Percentiles rank a stretch among this genome's conserved stretches.
Evolutionary conservation across 1,140 invertebrate genomes (phyloP).

Genomic region (Drosophila gunungcola): DNA sequence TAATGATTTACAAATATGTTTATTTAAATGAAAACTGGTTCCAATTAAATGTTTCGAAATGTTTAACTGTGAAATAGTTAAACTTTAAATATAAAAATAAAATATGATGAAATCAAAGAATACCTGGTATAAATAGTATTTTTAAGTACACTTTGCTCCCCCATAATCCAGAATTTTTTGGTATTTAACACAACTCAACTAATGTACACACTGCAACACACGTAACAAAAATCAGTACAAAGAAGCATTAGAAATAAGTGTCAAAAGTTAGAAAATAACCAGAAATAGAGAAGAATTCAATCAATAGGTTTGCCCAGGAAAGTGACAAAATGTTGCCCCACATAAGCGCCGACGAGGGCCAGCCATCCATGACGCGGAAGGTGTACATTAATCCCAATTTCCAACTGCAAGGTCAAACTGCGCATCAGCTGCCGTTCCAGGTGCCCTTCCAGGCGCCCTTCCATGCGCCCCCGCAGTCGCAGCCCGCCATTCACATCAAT

Average conservation of each 20-base stretch:
- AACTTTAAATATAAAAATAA: not conserved
- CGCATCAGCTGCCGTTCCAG: constrained; percentile 29
- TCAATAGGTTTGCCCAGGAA: constrained; percentile 1
- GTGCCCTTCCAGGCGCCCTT: constrained; percentile 1
- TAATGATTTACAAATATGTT: not conserved
- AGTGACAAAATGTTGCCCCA: constrained; percentile 62
- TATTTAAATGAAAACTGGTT: too few relatives aligned
- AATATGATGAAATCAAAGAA: not conserved
- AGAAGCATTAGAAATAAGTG: constrained; percentile 7
- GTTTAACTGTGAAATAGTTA: too few relatives aligned
- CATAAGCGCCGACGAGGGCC: constrained; percentile 48
- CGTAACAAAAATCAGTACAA: constrained; percentile 18
- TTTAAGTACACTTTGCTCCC: not conserved
- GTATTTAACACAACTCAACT: too few relatives aligned
- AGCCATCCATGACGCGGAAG: constrained; percentile 53
- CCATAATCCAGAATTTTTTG: not conserved
- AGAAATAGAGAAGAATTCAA: not conserved
- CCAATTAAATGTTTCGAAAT: too few relatives aligned
- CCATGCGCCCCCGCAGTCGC: constrained; percentile 3
- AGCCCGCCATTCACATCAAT: constrained; percentile 70
- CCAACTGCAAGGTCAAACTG: constrained; percentile 57
- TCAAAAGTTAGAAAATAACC: not conserved
- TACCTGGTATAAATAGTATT: not conserved
- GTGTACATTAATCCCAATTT: constrained; percentile 79
- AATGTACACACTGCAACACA: constrained; percentile 13